A percentile compares a stretch with the other conserved stretches of the same genome.
phyloP scores from a whole-genome alignment of 2,113 vertebrate species.

The Ochotona curzoniae region DNA sequence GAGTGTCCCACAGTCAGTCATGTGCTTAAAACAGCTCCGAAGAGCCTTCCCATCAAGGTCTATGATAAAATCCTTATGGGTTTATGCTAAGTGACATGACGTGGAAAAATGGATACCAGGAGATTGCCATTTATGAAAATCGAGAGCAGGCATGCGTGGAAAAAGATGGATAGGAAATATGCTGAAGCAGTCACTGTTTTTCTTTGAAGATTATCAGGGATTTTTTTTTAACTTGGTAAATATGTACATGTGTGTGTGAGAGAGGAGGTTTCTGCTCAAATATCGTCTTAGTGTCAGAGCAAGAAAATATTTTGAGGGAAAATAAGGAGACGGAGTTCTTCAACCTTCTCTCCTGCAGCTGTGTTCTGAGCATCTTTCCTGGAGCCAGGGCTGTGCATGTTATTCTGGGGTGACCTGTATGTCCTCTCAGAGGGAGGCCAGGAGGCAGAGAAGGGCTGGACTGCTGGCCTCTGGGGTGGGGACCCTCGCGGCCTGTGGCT shows the following conservation, averaged over 20 bases:
- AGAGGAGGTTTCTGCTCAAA: neutral
- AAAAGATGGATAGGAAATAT: neutral
- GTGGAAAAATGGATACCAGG: neutral
- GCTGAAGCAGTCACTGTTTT: neutral
- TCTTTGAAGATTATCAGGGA: constrained; percentile 1
- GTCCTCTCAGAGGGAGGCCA: neutral
- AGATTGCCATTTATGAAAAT: constrained; percentile 15
- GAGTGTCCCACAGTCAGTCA: neutral
- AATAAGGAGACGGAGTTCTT: neutral
- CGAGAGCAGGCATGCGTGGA: neutral
- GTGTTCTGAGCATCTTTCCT: neutral
- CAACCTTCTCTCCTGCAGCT: neutral
- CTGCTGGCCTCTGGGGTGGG: neutral
- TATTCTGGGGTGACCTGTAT: neutral
- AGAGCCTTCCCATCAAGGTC: neutral
- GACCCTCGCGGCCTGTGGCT: neutral
- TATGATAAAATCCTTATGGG: neutral
- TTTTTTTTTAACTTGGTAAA: neutral
- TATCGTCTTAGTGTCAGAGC: constrained; percentile 10
- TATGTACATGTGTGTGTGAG: neutral
- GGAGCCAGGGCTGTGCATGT: neutral
- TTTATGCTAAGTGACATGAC: neutral
- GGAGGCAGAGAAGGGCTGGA: too few relatives aligned
- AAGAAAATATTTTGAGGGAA: neutral
- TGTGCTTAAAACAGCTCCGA: neutral